Percentiles rank a stretch among this genome's conserved stretches.
Evolutionary conservation across 2,888 invertebrate species (phyloP).

Genomic region (Rhamnusium bicolor): DNA sequence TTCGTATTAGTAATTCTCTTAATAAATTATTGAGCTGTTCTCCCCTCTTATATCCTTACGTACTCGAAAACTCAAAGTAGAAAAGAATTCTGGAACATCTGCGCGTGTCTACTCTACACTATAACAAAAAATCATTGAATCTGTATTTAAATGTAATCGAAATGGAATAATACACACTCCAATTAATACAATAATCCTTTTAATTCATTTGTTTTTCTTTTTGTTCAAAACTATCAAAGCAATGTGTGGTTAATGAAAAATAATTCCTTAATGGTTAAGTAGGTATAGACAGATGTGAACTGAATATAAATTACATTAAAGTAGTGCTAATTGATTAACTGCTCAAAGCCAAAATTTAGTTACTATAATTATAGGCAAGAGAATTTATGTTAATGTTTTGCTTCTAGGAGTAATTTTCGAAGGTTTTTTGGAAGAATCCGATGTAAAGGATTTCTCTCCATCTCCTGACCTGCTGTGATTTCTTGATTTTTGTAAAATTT

Average conservation of each 20-base stretch:
- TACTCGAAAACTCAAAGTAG: constrained; percentile 22
- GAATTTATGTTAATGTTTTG: too few species aligned
- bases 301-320: neutral
- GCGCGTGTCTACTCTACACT: constrained; percentile 29
- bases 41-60: constrained; percentile 15
- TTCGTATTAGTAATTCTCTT: constrained; percentile 26
- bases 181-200: constrained; percentile 26
- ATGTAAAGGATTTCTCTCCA: too few species aligned
- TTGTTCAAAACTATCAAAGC: constrained; percentile 19
- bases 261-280: neutral
- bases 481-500: too few species aligned
- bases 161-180: constrained; percentile 34
- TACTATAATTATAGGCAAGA: too few species aligned
- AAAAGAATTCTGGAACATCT: constrained; percentile 35
- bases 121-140: constrained; percentile 23
- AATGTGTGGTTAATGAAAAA: neutral
- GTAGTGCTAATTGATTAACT: too few species aligned
- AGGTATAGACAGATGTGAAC: neutral
- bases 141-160: constrained; percentile 33
- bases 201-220: neutral
- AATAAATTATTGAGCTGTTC: constrained; percentile 31
- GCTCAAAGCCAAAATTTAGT: too few species aligned
- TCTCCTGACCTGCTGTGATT: too few species aligned
- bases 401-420: too few species aligned
- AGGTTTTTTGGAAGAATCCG: too few species aligned